Evolutionary conservation across 1,140 invertebrate genomes (phyloP).

Genomic region (Bathynomus jamesi): DNA sequence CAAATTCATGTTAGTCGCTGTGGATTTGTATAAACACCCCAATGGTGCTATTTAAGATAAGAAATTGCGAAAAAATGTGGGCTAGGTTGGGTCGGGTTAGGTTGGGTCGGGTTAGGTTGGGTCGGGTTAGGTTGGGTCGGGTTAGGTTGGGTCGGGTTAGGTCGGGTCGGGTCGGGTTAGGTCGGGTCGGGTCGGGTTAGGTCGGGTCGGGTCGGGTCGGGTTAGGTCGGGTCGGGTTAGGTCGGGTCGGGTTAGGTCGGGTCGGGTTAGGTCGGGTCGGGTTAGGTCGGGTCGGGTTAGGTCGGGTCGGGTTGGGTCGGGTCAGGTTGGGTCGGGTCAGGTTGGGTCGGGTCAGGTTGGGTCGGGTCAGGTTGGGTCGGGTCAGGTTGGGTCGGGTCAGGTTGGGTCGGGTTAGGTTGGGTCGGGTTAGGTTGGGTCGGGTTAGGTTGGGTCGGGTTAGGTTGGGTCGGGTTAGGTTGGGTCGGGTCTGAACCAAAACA

Average conservation of each 20-base stretch:
- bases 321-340: no score
- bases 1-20: no score
- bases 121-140: conserved; percentile 8
- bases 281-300: no score
- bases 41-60: no score
- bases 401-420: conserved; percentile 5
- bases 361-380: neutral
- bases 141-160: conserved; percentile 4
- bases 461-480: conserved; percentile 8
- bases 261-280: no score
- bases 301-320: no score
- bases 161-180: neutral
- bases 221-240: no score
- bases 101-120: neutral
- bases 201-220: neutral
- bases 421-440: conserved; percentile 8
- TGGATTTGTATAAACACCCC: no score
- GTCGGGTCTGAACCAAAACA: no score
- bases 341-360: neutral
- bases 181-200: neutral
- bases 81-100: neutral
- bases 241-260: no score
- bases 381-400: conserved; percentile 5
- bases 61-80: no score
- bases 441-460: conserved; percentile 8